Evolutionary conservation across 2,888 invertebrate genomes (phyloP), one percentile per base, ranked within the genome.

Genomic region (Aspidapion aeneum): DNA sequence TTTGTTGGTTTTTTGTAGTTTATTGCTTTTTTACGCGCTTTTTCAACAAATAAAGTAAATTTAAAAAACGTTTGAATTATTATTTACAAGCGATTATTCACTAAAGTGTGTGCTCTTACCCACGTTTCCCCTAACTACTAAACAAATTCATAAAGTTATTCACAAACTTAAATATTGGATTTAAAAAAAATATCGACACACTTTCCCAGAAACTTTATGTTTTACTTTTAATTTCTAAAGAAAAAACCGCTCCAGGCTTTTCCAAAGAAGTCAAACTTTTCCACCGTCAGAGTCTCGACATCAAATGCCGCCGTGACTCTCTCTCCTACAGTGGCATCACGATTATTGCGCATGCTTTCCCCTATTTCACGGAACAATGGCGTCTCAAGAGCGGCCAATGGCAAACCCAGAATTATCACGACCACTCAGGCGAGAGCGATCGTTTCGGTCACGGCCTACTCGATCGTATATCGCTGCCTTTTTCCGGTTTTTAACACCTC

Each of bases 251-350:
- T 35, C 12, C 35, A 35, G 35, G 35, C 35, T 35, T n/a, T n/a
- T n/a, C 35, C 12, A 35, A 7, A 35, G 12, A 12, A 3, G 35
- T 35, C 35, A 19, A 52, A 52, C 52, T 17, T 18, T 17, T 52
- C 52, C 52, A 19, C 7, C 17, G 72, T 74, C 71, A 74, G 80
- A 76, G 77, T 75, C 76, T 74, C 68, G 75, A 75, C 77, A 76
- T 70, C 73, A 77, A 35, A 84, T 84, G 85, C 82, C 81, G 77
- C 78, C 81, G 68, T 83, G 84, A 83, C 83, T 84, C 77, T 83
- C 84, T 35, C 35, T 35, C 35, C 35, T 84, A 84, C 85, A 83
- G 85, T 84, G 82, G 83, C 85, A 81, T 83, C 84, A 82, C 74
- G 75, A 83, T 66, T 65, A 68, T 69, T 35, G 70, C 75, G 79